Evolutionary conservation across 2,888 invertebrate species (phyloP).

Genomic region (Crepidodera aurea): DNA sequence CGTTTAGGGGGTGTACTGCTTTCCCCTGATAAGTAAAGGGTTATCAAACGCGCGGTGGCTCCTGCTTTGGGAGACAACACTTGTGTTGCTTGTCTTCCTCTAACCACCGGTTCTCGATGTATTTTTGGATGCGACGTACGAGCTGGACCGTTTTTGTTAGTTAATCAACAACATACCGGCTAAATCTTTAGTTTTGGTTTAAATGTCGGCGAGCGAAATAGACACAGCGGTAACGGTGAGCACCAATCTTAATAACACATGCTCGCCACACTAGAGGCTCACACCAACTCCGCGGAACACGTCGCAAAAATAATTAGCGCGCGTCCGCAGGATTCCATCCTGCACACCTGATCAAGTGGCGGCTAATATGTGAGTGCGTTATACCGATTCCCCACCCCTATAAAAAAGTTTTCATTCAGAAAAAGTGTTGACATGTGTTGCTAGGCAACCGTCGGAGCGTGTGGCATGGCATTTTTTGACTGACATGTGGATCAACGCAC

Average conservation of each 20-base stretch:
- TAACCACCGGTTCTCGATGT: constrained; percentile 43
- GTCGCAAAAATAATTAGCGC: constrained; percentile 16
- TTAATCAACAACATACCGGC: constrained; percentile 61
- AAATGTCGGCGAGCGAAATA: constrained; percentile 51
- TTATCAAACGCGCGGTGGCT: constrained; percentile 62
- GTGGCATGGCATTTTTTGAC: constrained; percentile 47
- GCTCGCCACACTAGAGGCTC: constrained; percentile 26
- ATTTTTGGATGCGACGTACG: constrained; percentile 51
- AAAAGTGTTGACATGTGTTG: constrained; percentile 62
- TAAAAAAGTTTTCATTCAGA: constrained; percentile 69
- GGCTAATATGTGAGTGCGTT: constrained; percentile 47
- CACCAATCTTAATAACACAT: constrained; percentile 49
- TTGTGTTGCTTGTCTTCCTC: constrained; percentile 48
- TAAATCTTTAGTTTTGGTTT: constrained; percentile 65
- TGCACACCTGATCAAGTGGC: constrained; percentile 42
- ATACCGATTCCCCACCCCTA: constrained; percentile 61
- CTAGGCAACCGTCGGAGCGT: constrained; percentile 56
- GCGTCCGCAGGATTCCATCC: constrained; percentile 22
- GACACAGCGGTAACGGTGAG: constrained; percentile 52
- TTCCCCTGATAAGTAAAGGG: constrained; percentile 63
- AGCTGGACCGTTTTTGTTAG: constrained; percentile 49
- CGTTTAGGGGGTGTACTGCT: constrained; percentile 39
- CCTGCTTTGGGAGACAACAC: constrained; percentile 55
- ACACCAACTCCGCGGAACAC: constrained; percentile 6
- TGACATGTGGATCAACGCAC: constrained; percentile 41